phyloP scores from a whole-genome alignment of 2,888 invertebrate species.

The Keiferia lycopersicella region DNA sequence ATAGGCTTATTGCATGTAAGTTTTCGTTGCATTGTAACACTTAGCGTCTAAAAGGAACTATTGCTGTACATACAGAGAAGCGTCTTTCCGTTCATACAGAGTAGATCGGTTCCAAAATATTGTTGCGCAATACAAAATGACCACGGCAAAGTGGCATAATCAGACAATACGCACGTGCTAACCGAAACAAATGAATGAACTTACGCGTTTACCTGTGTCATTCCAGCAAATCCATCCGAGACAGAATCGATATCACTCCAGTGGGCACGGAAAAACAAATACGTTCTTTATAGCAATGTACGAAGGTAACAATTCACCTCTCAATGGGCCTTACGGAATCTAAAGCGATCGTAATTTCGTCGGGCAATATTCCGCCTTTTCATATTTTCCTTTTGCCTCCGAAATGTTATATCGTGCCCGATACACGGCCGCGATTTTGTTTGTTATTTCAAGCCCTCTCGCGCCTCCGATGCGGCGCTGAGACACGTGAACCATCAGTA shows the following conservation, averaged over 20 bases:
- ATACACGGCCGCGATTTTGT: constrained; percentile 75
- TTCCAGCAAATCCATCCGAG: constrained; percentile 42
- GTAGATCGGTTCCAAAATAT: not conserved
- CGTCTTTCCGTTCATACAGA: not conserved
- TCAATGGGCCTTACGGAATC: constrained; percentile 76
- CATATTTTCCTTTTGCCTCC: constrained; percentile 76
- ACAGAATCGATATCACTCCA: constrained; percentile 59
- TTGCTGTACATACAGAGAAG: too few relatives aligned
- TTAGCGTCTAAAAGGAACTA: not conserved
- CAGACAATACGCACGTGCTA: constrained; percentile 28
- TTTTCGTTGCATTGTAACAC: not conserved
- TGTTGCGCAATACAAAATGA: not conserved
- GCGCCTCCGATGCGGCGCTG: constrained; percentile 70
- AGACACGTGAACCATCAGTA: constrained; percentile 67
- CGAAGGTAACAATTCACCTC: constrained; percentile 77
- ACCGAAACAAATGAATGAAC: constrained; percentile 38
- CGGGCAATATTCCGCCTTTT: constrained; percentile 78
- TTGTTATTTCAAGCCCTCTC: constrained; percentile 75
- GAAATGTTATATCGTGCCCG: constrained; percentile 72
- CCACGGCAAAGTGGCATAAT: constrained; percentile 7
- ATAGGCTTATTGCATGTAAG: not conserved
- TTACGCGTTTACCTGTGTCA: constrained; percentile 32
- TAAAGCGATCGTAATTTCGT: constrained; percentile 79
- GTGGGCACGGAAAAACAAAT: constrained; percentile 65
- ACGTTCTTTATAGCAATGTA: constrained; percentile 75